These are phyloP conservation scores for Mola mola DNA, from an alignment of 2,113 vertebrate genomes.

Conservation along the genomic window DNA sequence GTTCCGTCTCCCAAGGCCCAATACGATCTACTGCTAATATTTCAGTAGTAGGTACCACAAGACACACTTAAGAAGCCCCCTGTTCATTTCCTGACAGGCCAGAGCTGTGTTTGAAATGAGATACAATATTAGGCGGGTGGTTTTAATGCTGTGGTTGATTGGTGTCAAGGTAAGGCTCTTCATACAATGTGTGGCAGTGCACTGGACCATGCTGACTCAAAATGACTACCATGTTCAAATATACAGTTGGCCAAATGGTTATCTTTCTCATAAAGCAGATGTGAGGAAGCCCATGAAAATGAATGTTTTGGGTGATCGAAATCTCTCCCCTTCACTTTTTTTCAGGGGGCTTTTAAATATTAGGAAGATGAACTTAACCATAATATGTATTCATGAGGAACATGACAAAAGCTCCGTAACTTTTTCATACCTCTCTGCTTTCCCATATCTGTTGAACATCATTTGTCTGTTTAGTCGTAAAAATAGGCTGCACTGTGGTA, in stretches of 20 bases:
- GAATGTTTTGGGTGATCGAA: slow-evolving; percentile 18
- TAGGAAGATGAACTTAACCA: slow-evolving; percentile 63
- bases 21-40: no score
- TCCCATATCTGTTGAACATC: slow-evolving; percentile 53
- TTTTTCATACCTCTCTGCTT: slow-evolving; percentile 48
- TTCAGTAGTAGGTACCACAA: no score
- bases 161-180: no score
- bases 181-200: no score
- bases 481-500: slow-evolving; percentile 34
- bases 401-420: slow-evolving; percentile 55
- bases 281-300: slow-evolving; percentile 19
- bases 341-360: slow-evolving; percentile 52
- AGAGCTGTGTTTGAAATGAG: no score
- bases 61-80: no score
- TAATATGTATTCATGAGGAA: slow-evolving; percentile 67
- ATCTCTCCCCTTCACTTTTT: slow-evolving; percentile 8
- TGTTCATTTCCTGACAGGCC: no score
- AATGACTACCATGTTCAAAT: not conserved
- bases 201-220: not conserved
- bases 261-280: slow-evolving; percentile 40
- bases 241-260: slow-evolving; percentile 29
- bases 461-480: slow-evolving; percentile 43
- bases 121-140: no score
- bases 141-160: no score
- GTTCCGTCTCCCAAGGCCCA: no score